A percentile compares a stretch with the other conserved stretches of the same genome.
phyloP scores from a whole-genome alignment of 2,113 vertebrate species.

The Illadopsis cleaveri region DNA sequence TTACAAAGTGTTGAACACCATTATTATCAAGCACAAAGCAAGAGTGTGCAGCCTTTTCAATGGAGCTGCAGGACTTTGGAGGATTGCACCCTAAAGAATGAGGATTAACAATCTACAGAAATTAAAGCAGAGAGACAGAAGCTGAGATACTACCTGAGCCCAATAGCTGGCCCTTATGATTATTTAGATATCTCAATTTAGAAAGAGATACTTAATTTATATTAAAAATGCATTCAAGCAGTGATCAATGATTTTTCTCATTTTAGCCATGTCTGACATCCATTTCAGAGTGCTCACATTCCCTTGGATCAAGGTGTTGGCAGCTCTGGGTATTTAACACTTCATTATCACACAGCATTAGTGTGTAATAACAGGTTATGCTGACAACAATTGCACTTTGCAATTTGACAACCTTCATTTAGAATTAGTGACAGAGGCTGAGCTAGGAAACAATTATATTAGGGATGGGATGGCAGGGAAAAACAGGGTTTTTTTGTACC shows the following conservation, averaged over 20 bases:
- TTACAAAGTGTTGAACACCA: neutral
- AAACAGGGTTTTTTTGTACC: neutral
- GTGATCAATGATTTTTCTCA: neutral
- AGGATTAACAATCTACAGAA: neutral
- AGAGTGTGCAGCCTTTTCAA: neutral
- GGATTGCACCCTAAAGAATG: neutral
- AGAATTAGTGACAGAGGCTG: neutral
- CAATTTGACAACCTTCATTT: conserved; percentile 11
- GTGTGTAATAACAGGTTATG: neutral
- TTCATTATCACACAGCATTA: conserved; percentile 1
- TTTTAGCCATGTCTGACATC: neutral
- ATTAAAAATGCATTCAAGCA: neutral
- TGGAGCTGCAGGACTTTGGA: neutral
- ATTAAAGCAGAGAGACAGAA: neutral
- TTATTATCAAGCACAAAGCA: neutral
- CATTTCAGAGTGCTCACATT: neutral
- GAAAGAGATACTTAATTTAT: neutral
- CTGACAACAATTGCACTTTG: neutral
- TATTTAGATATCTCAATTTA: neutral
- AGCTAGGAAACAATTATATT: neutral
- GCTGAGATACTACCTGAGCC: neutral
- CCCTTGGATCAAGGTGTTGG: neutral
- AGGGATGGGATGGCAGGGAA: neutral
- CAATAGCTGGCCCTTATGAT: neutral
- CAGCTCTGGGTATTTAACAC: conserved; percentile 23